These are phyloP conservation scores for Scaptomyza caliginosa DNA, from an alignment of 2,888 invertebrate species.

Conservation along the genomic window DNA sequence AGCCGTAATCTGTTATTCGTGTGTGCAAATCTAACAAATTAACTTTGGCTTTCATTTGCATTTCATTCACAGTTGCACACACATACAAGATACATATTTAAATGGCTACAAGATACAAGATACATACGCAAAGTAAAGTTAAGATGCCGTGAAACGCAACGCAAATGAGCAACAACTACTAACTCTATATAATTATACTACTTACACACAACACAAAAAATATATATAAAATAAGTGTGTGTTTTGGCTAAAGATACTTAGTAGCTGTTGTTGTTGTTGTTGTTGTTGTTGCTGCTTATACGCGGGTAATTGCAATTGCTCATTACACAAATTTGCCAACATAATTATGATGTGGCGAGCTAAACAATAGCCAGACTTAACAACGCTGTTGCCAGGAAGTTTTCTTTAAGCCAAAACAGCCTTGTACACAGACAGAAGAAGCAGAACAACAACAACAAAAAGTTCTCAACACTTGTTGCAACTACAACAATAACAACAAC, in stretches of 20 bases:
- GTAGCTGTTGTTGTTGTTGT: constrained; percentile 14
- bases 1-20: constrained; percentile 16
- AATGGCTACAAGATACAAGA: not conserved
- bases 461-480: constrained; percentile 42
- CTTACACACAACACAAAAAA: constrained; percentile 7
- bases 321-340: constrained; percentile 73
- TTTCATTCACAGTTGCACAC: constrained; percentile 53
- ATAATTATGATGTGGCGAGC: constrained; percentile 60
- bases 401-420: constrained; percentile 6
- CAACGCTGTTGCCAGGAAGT: constrained; percentile 42
- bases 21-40: constrained; percentile 70
- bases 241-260: constrained; percentile 22
- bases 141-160: constrained; percentile 54
- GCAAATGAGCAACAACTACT: constrained; percentile 37
- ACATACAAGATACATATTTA: constrained; percentile 15
- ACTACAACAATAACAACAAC: constrained; percentile 7
- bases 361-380: constrained; percentile 38
- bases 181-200: constrained; percentile 59
- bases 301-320: constrained; percentile 61
- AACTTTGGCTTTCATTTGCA: constrained; percentile 77
- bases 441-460: constrained; percentile 1
- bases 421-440: constrained; percentile 1
- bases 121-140: constrained; percentile 27
- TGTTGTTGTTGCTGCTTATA: constrained; percentile 29
- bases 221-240: constrained; percentile 3